phyloP scores from a whole-genome alignment of 2,888 invertebrate genomes.

The Sphaerophoria rueppellii region DNA sequence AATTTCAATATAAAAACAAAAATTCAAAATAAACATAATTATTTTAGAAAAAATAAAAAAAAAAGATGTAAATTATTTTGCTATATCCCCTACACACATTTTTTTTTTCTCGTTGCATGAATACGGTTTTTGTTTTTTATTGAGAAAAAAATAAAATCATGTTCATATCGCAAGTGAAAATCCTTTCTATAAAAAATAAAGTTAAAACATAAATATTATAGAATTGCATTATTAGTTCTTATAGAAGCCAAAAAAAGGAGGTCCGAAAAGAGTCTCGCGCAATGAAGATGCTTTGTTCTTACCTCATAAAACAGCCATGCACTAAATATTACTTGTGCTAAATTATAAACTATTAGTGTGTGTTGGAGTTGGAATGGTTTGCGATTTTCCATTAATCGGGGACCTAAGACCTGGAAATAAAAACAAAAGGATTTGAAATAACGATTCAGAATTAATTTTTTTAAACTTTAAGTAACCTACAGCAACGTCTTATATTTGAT shows the following conservation, averaged over 20 bases:
- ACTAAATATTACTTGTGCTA: slow-evolving; percentile 95
- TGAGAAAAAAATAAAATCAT: slow-evolving; percentile 13
- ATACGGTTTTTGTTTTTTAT: slow-evolving; percentile 34
- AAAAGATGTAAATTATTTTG: slow-evolving; percentile 32
- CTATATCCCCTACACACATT: slow-evolving; percentile 6
- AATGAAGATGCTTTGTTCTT: slow-evolving; percentile 80
- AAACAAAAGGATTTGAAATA: slow-evolving; percentile 21
- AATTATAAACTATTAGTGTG: slow-evolving; percentile 91
- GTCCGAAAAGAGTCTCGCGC: slow-evolving; percentile 46
- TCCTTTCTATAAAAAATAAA: slow-evolving; percentile 68
- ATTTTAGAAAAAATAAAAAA: slow-evolving; percentile 63
- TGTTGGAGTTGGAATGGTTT: slow-evolving; percentile 93
- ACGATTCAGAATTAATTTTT: too few species aligned
- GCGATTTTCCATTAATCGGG: slow-evolving; percentile 94
- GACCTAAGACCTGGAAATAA: slow-evolving; percentile 88
- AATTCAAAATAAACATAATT: slow-evolving; percentile 74
- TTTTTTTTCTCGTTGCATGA: slow-evolving; percentile 39
- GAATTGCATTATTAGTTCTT: slow-evolving; percentile 72
- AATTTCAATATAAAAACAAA: slow-evolving; percentile 75
- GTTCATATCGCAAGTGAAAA: slow-evolving; percentile 55
- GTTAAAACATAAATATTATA: slow-evolving; percentile 31
- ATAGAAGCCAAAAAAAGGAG: slow-evolving; percentile 69
- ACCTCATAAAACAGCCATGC: slow-evolving; percentile 96
- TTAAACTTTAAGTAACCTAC: too few species aligned
- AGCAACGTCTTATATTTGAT: too few species aligned